These are phyloP conservation scores for Meteorus cinctellus DNA, from an alignment of 2,888 invertebrate species.

Conservation along the genomic window DNA sequence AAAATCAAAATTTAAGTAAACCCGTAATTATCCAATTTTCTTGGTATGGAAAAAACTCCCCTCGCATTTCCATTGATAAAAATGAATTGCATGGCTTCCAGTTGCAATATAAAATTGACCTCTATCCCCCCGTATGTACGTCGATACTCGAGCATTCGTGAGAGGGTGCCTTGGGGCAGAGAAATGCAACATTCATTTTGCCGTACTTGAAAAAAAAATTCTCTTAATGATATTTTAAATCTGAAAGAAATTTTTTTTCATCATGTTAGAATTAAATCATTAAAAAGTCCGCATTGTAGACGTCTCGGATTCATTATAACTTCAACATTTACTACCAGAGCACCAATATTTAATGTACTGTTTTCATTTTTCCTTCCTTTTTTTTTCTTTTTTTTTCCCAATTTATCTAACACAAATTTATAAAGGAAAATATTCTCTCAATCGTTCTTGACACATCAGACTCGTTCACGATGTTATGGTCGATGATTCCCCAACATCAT, in stretches of 20 bases:
- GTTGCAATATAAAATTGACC: constrained; percentile 45
- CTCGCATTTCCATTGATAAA: neutral
- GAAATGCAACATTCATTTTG: constrained; percentile 8
- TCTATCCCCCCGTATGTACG: constrained; percentile 43
- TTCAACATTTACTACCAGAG: neutral
- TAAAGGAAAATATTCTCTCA: neutral
- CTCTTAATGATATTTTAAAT: too few relatives aligned
- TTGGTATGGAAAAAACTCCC: neutral
- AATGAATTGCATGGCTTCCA: constrained; percentile 35
- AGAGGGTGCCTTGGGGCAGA: constrained; percentile 8
- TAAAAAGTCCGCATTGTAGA: too few relatives aligned
- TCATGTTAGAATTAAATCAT: too few relatives aligned
- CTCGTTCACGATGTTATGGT: constrained; percentile 88
- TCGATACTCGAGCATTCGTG: constrained; percentile 43
- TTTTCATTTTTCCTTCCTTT: constrained; percentile 17
- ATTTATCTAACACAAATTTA: neutral
- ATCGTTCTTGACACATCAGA: constrained; percentile 72
- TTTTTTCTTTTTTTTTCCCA: neutral
- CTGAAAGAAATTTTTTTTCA: too few relatives aligned
- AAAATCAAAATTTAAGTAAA: too few relatives aligned
- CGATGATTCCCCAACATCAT: constrained; percentile 87
- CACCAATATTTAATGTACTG: constrained; percentile 21
- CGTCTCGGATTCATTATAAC: too few relatives aligned
- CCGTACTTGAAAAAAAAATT: neutral
- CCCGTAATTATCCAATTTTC: neutral